These are phyloP conservation scores for Cheirogaleus major DNA, from an alignment of 2,797 vertebrate species.

Conservation along the genomic window DNA sequence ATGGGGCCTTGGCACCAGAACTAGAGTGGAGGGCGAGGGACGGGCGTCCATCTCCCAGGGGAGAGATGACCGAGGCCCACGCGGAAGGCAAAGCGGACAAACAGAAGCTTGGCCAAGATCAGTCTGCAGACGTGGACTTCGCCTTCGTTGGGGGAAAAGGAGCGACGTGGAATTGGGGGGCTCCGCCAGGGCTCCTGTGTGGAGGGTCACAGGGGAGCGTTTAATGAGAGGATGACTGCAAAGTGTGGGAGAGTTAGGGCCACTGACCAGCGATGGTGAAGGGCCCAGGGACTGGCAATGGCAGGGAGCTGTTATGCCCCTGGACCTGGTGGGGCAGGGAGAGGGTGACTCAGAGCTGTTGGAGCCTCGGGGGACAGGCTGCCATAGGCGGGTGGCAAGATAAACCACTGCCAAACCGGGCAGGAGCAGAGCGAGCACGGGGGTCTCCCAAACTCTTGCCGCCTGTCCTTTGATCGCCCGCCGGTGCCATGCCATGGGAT, in stretches of 20 bases:
- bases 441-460: not conserved
- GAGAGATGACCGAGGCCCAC: slow-evolving; percentile 92
- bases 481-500: too few relatives aligned
- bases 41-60: slow-evolving; percentile 90
- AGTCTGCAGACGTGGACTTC: not conserved
- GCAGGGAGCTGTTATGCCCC: not conserved
- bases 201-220: not conserved
- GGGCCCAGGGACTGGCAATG: accelerated
- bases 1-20: slow-evolving; percentile 88
- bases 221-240: not conserved
- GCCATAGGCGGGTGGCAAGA: not conserved
- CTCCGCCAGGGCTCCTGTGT: accelerated
- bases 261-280: accelerated
- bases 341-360: not conserved
- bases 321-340: not conserved
- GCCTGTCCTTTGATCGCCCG: too few relatives aligned
- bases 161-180: not conserved
- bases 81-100: slow-evolving; percentile 74
- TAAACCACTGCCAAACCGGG: not conserved
- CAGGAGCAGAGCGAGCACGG: not conserved
- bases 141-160: not conserved
- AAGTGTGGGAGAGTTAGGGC: not conserved
- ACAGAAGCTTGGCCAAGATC: slow-evolving; percentile 62
- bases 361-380: not conserved
- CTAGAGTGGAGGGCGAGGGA: slow-evolving; percentile 87